Conservation (phyloP, 2,797 vertebrate genomes). For the Aeoliscus strigatus region DNA sequence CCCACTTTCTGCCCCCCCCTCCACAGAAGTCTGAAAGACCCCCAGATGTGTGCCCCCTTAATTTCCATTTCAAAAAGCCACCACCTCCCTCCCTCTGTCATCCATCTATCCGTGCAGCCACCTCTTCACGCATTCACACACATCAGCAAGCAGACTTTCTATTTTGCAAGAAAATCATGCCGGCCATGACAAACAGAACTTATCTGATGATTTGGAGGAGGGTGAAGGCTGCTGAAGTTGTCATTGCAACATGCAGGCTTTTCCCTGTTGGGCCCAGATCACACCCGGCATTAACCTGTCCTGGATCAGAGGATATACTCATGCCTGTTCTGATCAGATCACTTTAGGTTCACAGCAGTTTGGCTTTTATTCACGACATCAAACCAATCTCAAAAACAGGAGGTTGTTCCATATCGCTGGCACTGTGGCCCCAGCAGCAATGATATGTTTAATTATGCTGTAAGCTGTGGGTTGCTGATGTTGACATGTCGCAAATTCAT, state of each 20-base stretch:
- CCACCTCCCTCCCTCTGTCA: slow-evolving; percentile 51
- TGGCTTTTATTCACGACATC: background rate
- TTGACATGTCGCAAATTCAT: too few species aligned
- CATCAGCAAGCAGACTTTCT: slow-evolving; percentile 11
- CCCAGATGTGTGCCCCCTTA: slow-evolving; percentile 70
- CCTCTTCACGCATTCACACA: slow-evolving; percentile 29
- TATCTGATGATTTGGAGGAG: too few species aligned
- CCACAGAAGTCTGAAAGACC: slow-evolving; percentile 70
- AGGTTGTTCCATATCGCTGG: background rate
- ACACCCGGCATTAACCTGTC: too few species aligned
- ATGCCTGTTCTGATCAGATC: too few species aligned
- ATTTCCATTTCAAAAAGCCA: slow-evolving; percentile 71
- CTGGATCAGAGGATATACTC: too few species aligned
- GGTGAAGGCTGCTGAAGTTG: too few species aligned
- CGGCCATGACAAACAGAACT: slow-evolving; percentile 26
- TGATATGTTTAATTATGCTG: background rate
- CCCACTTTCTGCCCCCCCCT: slow-evolving; percentile 46
- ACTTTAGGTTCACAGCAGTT: too few species aligned
- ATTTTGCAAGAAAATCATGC: slow-evolving; percentile 1
- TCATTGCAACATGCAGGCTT: too few species aligned
- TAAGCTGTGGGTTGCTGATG: background rate
- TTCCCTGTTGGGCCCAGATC: too few species aligned
- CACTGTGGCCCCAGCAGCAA: background rate
- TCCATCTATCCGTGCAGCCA: slow-evolving; percentile 47
- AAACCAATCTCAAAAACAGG: background rate